Evolutionary conservation across 2,113 vertebrate genomes (phyloP).

Genomic region (Jacana jacana): DNA sequence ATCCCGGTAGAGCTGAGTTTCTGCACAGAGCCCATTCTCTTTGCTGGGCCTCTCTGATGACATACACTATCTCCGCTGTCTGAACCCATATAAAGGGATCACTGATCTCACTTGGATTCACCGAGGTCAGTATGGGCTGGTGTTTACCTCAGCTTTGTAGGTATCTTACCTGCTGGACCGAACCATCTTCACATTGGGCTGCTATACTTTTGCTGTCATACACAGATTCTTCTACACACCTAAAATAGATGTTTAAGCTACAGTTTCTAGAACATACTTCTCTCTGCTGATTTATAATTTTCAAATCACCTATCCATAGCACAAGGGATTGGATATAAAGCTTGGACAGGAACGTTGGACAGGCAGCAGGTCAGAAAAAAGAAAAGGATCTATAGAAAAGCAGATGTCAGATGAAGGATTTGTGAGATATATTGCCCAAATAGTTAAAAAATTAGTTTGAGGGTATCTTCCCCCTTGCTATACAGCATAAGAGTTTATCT

Average conservation of each 20-base stretch:
- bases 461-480: not conserved
- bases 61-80: not conserved
- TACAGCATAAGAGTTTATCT: not conserved
- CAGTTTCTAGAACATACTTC: not conserved
- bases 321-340: not conserved
- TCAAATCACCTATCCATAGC: not conserved
- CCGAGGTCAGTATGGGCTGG: not conserved
- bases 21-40: not conserved
- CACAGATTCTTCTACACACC: slow-evolving; percentile 17
- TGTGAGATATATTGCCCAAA: not conserved
- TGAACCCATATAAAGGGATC: not conserved
- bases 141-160: not conserved
- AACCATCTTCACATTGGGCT: not conserved
- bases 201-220: not conserved
- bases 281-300: not conserved
- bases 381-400: not conserved
- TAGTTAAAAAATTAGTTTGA: not conserved
- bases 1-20: not conserved
- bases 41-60: not conserved
- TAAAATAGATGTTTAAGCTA: not conserved
- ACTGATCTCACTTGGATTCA: not conserved
- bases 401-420: not conserved
- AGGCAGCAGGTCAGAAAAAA: not conserved
- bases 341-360: fast-evolving
- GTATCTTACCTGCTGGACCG: slow-evolving; percentile 38